Percentiles rank a stretch among this genome's conserved stretches.
Conservation (phyloP, 2,113 vertebrate species). For the Epinephelus moara region DNA sequence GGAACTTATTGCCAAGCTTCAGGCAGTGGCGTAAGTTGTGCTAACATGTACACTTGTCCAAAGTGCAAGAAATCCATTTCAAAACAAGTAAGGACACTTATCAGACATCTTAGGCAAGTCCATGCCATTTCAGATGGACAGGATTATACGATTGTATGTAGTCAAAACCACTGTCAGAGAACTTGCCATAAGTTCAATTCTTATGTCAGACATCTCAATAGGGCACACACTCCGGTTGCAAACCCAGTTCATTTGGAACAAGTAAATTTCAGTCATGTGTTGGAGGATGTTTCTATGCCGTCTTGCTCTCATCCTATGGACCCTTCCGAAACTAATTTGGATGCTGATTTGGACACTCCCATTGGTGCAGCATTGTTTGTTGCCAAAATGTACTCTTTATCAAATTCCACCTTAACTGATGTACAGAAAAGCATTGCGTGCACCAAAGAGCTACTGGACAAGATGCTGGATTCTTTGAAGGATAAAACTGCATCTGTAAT, state of each 20-base stretch:
- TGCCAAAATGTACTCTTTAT: slow-evolving; percentile 36
- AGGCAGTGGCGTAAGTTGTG: no score
- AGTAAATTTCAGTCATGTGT: neutral
- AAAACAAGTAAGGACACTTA: no score
- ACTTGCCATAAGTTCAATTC: neutral
- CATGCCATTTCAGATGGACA: no score
- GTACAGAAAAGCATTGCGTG: slow-evolving; percentile 26
- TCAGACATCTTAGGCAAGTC: no score
- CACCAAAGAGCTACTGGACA: slow-evolving; percentile 18
- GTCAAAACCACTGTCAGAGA: neutral
- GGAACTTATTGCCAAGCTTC: no score
- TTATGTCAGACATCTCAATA: neutral
- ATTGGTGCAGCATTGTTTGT: slow-evolving; percentile 20
- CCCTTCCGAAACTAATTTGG: slow-evolving; percentile 2
- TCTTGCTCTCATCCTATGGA: slow-evolving; percentile 2
- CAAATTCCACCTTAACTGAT: slow-evolving; percentile 39
- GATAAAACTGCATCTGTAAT: neutral
- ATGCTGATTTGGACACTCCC: neutral
- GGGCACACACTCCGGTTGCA: neutral
- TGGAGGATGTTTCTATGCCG: neutral
- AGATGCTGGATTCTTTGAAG: neutral
- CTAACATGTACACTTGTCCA: no score
- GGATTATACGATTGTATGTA: neutral
- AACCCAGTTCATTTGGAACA: neutral
- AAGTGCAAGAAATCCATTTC: no score